Evolutionary conservation across 2,113 vertebrate genomes (phyloP), one percentile per base, ranked within the genome.

Genomic region (Panurus biarmicus): DNA sequence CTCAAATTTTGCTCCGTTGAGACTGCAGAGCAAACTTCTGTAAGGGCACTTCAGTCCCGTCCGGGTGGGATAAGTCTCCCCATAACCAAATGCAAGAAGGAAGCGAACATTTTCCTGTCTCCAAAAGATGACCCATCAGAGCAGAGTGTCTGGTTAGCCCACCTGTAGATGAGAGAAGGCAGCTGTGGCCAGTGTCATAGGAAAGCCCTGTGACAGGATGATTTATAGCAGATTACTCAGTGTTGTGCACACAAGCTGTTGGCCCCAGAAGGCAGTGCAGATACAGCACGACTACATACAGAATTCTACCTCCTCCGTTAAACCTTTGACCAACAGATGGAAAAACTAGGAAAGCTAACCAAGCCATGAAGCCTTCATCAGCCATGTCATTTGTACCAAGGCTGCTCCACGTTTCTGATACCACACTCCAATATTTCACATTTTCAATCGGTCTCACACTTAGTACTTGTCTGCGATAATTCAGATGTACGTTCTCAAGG

Each of bases 201-300:
- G 26, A 56, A 83, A 28, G 16, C 25, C 23, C 58, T 44, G 20
- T 2, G 22, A 24, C 54, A 65, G 33, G 47, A 20, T 9, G 10
- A 14, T 13, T 19, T 36, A 5, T 3, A 64, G 44, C 20, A 61
- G 12, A 22, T n/a, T 9, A 14, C 25, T 54, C 24, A 15, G 23
- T 7, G 56, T 2, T 42, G 29, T 26, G 31, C 36, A 50, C 33
- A n/a, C 13, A 42, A 57, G 18, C 13, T 40, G 4, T 6, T 54
- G 33, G 61, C 16, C 25, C 42, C 79, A 73, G 48, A 4, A 71
- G 50, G 44, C 18, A 28, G 15, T 9, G 31, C 35, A 78, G 85
- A 60, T 36, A 38, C 0, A 65, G 25, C 28, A 51, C 22, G 66
- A 11, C 11, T 20, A 3, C 5, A 4, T 5, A 10, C 29, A n/a